Percentiles rank a stretch among this genome's conserved stretches.
Evolutionary conservation across 2,888 invertebrate genomes (phyloP).

Genomic region (Synergus itoensis): DNA sequence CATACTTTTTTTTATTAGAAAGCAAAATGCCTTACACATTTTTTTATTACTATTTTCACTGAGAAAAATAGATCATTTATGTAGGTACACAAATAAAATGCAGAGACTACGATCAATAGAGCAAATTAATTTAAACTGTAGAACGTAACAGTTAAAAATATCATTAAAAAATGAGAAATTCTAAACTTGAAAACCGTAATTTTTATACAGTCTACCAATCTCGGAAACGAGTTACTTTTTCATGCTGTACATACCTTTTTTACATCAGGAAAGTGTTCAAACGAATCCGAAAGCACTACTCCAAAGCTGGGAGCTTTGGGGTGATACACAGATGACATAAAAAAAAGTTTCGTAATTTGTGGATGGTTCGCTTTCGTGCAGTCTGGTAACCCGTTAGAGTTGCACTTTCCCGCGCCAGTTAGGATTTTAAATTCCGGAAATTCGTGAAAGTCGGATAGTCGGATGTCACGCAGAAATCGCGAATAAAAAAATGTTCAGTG

Average conservation of each 20-base stretch:
- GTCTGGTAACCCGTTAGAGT: not conserved
- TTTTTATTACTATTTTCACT: too few species aligned
- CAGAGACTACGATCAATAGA: too few species aligned
- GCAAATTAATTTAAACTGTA: too few species aligned
- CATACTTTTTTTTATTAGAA: not conserved
- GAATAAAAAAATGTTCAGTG: constrained; percentile 5
- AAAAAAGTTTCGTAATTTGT: not conserved
- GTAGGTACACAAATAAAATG: too few species aligned
- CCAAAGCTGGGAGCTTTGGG: not conserved
- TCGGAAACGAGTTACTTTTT: not conserved
- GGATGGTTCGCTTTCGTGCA: not conserved
- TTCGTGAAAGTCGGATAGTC: constrained; percentile 19
- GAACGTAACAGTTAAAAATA: not conserved
- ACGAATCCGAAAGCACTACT: not conserved
- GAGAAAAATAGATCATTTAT: too few species aligned
- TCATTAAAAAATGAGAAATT: not conserved
- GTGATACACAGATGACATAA: not conserved
- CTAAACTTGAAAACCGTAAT: not conserved
- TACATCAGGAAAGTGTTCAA: not conserved
- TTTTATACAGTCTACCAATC: not conserved
- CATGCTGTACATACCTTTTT: not conserved
- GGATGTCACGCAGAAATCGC: constrained; percentile 4
- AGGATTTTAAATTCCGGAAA: not conserved
- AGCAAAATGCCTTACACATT: not conserved
- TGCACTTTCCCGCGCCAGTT: not conserved